Conservation (phyloP, 2,888 invertebrate genomes). For the Sesia apiformis region DNA sequence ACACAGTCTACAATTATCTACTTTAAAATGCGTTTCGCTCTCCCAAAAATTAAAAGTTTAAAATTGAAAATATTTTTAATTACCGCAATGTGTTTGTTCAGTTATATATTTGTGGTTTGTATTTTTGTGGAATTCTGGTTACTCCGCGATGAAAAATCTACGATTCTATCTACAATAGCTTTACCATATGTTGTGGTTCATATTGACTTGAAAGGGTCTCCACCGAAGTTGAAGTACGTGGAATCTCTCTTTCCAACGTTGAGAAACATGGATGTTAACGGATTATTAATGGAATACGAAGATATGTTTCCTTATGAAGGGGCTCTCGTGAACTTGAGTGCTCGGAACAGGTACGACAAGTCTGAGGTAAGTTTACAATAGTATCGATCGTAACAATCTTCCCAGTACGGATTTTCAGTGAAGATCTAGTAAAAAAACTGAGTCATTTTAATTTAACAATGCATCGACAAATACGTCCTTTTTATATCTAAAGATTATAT, state of each 20-base stretch:
- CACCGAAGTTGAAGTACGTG: constrained; percentile 79
- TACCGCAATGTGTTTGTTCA: neutral
- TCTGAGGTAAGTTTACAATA: constrained; percentile 29
- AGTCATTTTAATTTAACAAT: too few species aligned
- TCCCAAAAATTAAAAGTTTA: neutral
- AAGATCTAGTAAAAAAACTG: too few species aligned
- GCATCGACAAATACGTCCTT: too few species aligned
- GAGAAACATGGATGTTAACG: constrained; percentile 80
- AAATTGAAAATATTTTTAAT: neutral
- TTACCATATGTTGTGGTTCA: constrained; percentile 81
- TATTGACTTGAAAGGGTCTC: constrained; percentile 89
- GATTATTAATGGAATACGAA: constrained; percentile 88
- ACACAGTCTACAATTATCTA: too few species aligned
- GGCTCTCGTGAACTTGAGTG: constrained; percentile 72
- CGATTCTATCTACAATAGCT: neutral
- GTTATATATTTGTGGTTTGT: neutral
- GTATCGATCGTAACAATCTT: too few species aligned
- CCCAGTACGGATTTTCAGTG: too few species aligned
- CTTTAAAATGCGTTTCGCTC: neutral
- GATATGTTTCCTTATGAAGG: constrained; percentile 89
- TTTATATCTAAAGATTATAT: too few species aligned
- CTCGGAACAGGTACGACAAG: constrained; percentile 76
- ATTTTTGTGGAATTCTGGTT: neutral
- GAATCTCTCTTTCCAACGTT: constrained; percentile 76
- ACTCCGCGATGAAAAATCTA: neutral